Evolutionary conservation across 2,888 invertebrate genomes (phyloP).

Genomic region (Pinctada fucata): DNA sequence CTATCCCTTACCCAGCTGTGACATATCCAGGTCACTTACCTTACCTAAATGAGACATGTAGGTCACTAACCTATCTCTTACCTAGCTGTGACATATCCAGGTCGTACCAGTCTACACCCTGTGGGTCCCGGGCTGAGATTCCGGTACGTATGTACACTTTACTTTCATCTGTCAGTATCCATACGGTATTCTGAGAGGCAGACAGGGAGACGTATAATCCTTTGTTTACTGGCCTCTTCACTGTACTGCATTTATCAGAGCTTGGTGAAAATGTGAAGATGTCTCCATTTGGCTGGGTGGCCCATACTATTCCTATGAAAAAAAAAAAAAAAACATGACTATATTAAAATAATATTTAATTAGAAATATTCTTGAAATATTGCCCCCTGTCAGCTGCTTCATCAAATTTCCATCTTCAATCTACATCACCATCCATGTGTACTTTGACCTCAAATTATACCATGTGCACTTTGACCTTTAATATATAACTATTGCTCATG

Average conservation of each 20-base stretch:
- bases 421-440: too few species aligned
- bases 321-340: not conserved
- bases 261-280: conserved; percentile 74
- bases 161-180: conserved; percentile 78
- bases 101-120: conserved; percentile 77
- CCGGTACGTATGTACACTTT: conserved; percentile 77
- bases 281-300: conserved; percentile 75
- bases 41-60: too few species aligned
- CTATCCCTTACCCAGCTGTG: conserved; percentile 77
- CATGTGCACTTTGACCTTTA: too few species aligned
- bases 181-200: conserved; percentile 77
- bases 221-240: conserved; percentile 44
- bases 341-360: too few species aligned
- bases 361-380: too few species aligned
- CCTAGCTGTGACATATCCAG: conserved; percentile 78
- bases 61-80: conserved; percentile 37
- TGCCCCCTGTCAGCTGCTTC: too few species aligned
- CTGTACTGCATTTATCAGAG: conserved; percentile 54
- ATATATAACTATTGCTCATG: too few species aligned
- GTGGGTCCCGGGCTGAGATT: conserved; percentile 74
- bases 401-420: too few species aligned
- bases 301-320: conserved; percentile 75
- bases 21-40: conserved; percentile 76
- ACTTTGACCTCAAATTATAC: too few species aligned
- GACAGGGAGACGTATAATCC: conserved; percentile 69